Evolutionary conservation across 2,113 vertebrate genomes (phyloP), one percentile per base, ranked within the genome.

Genomic region (Rhea pennata): DNA sequence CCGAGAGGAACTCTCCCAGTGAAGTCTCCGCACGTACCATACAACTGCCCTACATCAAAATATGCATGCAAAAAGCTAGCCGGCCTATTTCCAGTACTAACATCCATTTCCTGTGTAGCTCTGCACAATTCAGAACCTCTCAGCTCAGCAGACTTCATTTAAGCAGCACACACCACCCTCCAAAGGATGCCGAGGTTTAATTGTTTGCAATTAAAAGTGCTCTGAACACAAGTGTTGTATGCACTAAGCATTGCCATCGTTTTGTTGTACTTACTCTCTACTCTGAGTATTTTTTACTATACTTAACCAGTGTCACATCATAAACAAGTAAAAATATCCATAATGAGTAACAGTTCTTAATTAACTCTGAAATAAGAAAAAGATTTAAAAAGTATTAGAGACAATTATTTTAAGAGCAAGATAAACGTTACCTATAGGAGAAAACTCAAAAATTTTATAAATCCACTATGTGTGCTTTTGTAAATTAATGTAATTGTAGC

Each of bases 1-100:
- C 0, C 7, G 15, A 21, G 36, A 8, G 11, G 2, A 74, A 66
- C 44, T 23, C 59, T 79, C 6, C 26, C 1, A 0, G 8, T 33
- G 20, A 36, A 23, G 8, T 24, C 12, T 70, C 36, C 22, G 51
- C 9, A n/a, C 2, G 5, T 11, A 39, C 31, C 3, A 8, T 31
- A 31, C 27, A 29, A 27, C 54, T 15, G 5, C 54, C 27, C 54
- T 56, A 27, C 54, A 56, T 15, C 54, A 31, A 56, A 56, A 56
- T 5, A 27, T 2, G 64, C 53, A 75, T 51, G 5, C 23, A n/a
- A 19, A 56, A 87, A 76, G 1, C 11, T 23, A 51, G 24, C 17
- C 46, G n/a, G 51, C 11, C 20, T 65, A 36, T 4, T 31, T 17
- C 62, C 65, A 9, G 26, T 80, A 88, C 0, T 0, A 3, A 14